Evolutionary conservation across 2,888 invertebrate species (phyloP), one percentile per base, ranked within the genome.

Genomic region (Acleris literana): DNA sequence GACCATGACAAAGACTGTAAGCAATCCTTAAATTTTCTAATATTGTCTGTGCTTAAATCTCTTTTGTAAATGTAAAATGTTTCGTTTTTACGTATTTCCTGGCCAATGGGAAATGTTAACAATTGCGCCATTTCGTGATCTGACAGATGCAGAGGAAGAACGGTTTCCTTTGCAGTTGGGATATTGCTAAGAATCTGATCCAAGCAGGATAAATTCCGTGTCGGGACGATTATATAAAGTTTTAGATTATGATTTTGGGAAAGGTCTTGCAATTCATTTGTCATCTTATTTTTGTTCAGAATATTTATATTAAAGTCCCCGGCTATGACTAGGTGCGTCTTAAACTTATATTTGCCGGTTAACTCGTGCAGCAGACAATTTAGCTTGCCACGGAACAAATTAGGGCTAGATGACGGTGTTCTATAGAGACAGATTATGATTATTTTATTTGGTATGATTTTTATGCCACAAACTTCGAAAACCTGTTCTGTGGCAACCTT

Each of bases 81-180:
- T 13, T 11, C 3, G 0, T 2, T 5, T 5, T 44, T 16, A 5
- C 11, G 18, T 9, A 4, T 1, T 13, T 22, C 3, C 18, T 51
- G 20, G 7, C 20, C 13, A 3, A 51, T 20, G 3, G 7, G 2
- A 20, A 51, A 51, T 4, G 13, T n/a, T 13, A 53, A 29, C 9
- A 29, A 13, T 53, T 53, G 52, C 13, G 25, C 52, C 6, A 29
- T 53, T 2, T 53, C 29, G 16, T 53, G 52, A 16, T 53, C 52
- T 5, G 52, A 53, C 2, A 53, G 25, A 5, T 6, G 25, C 1
- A 53, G 29, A 1, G 52, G 25, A n/a, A 25, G 16, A 25, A 53
- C 7, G 5, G 16, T 29, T n/a, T 5, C 52, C 5, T 16, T 2
- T 4, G n/a, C 25, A n/a, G n/a, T 16, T 6, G 13, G 13, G 5